A percentile compares a stretch with the other conserved stretches of the same genome.
Conservation (phyloP, 2,113 vertebrate species). For the Murina feae region DNA sequence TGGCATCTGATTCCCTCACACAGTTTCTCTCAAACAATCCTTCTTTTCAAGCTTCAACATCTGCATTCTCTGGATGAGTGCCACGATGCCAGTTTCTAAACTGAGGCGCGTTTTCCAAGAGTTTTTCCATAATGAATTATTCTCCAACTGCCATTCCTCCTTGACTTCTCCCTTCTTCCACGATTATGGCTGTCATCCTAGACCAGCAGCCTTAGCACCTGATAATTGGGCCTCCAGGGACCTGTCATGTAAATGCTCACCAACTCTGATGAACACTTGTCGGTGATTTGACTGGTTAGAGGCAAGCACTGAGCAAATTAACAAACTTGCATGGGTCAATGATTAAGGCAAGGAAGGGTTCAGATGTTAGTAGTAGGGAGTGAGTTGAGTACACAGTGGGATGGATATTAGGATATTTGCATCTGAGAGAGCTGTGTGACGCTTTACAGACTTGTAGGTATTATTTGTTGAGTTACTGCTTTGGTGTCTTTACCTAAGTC, state of each 20-base stretch:
- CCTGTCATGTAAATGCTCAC: neutral
- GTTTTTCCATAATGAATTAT: neutral
- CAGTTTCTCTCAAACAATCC: neutral
- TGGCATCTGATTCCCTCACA: neutral
- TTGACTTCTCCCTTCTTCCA: neutral
- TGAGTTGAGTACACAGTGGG: neutral
- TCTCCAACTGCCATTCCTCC: neutral
- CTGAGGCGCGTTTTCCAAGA: neutral
- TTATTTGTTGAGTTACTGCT: neutral
- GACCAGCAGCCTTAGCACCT: neutral
- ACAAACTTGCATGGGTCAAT: neutral
- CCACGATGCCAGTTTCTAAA: neutral
- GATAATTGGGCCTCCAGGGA: neutral
- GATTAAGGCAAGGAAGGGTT: neutral
- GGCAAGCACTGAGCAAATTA: neutral
- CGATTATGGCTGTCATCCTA: neutral
- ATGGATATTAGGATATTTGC: neutral
- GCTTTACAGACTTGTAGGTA: neutral
- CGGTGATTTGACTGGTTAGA: neutral
- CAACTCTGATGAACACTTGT: neutral
- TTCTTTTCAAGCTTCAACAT: neutral
- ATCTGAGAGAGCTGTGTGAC: neutral
- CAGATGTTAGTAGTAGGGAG: neutral
- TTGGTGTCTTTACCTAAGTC: neutral
- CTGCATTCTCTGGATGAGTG: conserved; percentile 14